Evolutionary conservation across 2,888 invertebrate species (phyloP).

Genomic region (Harmothoe impar): DNA sequence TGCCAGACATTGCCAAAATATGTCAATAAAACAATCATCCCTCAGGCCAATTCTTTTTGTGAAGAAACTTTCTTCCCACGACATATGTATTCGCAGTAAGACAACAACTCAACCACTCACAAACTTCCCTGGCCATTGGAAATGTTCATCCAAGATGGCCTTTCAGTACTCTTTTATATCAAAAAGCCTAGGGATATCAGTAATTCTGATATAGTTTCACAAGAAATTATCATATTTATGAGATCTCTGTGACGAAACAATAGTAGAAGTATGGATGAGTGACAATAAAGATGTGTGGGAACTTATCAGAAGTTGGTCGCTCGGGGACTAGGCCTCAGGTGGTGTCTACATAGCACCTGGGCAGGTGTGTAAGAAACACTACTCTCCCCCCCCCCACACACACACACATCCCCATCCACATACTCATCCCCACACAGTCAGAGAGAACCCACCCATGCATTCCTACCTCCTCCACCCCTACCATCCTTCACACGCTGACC

Average conservation of each 20-base stretch:
- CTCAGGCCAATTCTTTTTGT: slow-evolving; percentile 28
- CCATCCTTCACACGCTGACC: background rate
- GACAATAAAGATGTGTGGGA: slow-evolving; percentile 17
- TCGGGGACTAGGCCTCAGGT: slow-evolving; percentile 1
- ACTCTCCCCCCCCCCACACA: background rate
- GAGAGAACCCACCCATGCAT: no score
- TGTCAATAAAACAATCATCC: slow-evolving; percentile 10
- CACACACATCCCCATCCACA: no score
- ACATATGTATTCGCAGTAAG: no score
- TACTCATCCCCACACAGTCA: no score
- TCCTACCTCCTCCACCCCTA: background rate
- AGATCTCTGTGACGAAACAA: slow-evolving; percentile 24
- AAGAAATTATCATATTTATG: background rate
- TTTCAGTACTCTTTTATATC: no score
- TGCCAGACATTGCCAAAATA: slow-evolving; percentile 9
- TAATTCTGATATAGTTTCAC: background rate
- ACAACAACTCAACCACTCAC: no score
- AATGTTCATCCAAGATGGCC: no score
- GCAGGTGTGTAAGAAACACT: slow-evolving; percentile 32
- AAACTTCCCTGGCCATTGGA: no score
- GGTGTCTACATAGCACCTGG: slow-evolving; percentile 32
- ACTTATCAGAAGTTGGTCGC: background rate
- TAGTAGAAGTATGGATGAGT: background rate
- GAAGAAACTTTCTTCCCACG: background rate
- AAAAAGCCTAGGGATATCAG: no score